These are phyloP conservation scores for Sarcophaga subvicina DNA, from an alignment of 2,888 invertebrate genomes.

Conservation along the genomic window DNA sequence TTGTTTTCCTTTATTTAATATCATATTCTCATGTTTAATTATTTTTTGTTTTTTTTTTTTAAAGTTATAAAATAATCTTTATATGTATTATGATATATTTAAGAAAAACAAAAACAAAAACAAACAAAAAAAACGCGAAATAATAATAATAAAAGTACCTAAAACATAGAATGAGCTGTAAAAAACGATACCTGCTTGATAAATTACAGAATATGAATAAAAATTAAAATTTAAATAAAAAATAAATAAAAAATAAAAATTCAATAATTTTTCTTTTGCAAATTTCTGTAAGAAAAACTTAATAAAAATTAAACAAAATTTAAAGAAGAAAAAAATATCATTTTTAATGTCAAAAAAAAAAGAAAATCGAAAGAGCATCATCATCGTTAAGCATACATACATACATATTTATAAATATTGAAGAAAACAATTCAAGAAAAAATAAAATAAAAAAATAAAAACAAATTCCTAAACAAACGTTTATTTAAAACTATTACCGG, in stretches of 20 bases:
- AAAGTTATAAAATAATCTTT: conserved; percentile 9
- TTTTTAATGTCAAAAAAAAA: conserved; percentile 49
- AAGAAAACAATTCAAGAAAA: neutral
- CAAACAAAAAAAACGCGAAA: conserved; percentile 59
- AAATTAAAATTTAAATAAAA: conserved; percentile 65
- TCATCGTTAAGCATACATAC: conserved; percentile 20
- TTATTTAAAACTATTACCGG: neutral
- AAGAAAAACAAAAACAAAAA: conserved; percentile 14
- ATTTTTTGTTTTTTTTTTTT: neutral
- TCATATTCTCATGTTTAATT: neutral
- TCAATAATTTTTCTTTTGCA: conserved; percentile 27
- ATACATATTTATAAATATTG: conserved; percentile 1
- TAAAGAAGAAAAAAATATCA: conserved; percentile 55
- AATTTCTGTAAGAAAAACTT: conserved; percentile 34
- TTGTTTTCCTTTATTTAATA: no score
- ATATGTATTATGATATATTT: conserved; percentile 1
- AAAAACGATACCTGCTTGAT: conserved; percentile 81
- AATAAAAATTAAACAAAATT: neutral
- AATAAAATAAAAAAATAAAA: neutral
- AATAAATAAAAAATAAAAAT: conserved; percentile 18
- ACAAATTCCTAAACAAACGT: neutral
- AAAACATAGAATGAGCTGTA: conserved; percentile 81
- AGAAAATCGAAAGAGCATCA: neutral
- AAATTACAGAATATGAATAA: conserved; percentile 66
- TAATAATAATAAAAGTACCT: conserved; percentile 77